Evolutionary conservation across 2,113 vertebrate species (phyloP).

Genomic region (Pterocles orientalis): DNA sequence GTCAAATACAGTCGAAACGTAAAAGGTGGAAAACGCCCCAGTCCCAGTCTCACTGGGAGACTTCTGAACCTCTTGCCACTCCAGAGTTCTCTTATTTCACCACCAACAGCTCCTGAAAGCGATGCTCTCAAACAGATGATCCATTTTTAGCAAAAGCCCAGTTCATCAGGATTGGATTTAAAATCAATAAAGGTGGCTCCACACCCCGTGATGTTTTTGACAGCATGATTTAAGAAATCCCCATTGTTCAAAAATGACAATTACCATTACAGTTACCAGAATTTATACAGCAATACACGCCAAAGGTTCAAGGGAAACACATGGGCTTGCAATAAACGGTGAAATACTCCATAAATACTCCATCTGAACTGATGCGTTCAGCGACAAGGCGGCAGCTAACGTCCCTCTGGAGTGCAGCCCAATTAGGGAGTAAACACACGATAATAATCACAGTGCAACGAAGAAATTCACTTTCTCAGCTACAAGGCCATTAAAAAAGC

Average conservation of each 20-base stretch:
- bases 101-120: not conserved
- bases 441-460: not conserved
- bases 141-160: not conserved
- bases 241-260: not conserved
- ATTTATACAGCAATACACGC: not conserved
- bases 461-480: not conserved
- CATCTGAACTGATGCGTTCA: not conserved
- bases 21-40: not conserved
- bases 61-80: not conserved
- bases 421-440: not conserved
- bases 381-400: not conserved
- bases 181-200: not conserved
- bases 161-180: not conserved
- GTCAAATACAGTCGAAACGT: not conserved
- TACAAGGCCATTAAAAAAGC: not conserved
- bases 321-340: not conserved
- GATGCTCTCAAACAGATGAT: not conserved
- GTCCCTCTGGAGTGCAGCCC: not conserved
- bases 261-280: not conserved
- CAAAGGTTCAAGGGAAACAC: not conserved
- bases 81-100: not conserved
- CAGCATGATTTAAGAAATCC: not conserved
- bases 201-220: not conserved
- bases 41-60: not conserved
- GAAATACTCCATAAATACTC: not conserved